A percentile compares a stretch with the other conserved stretches of the same genome.
These are phyloP conservation scores for Acronicta alni DNA, from an alignment of 2,888 invertebrate species.

Conservation along the genomic window DNA sequence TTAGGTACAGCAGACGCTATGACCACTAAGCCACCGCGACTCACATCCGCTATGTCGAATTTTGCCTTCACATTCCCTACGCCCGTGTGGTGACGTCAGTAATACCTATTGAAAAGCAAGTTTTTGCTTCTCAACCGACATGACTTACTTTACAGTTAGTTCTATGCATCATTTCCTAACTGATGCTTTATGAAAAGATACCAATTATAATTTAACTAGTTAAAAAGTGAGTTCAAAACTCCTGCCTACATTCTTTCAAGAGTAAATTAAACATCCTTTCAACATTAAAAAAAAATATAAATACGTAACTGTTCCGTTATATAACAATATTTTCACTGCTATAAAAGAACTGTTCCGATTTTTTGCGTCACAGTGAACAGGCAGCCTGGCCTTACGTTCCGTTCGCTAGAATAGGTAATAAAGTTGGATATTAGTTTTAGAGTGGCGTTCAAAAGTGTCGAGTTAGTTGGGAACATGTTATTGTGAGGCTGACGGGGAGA, in stretches of 20 bases:
- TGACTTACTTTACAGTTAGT: too few relatives aligned
- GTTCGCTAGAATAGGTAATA: conserved; percentile 69
- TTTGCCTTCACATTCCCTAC: too few relatives aligned
- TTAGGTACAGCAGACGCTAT: too few relatives aligned
- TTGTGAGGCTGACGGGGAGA: conserved; percentile 55
- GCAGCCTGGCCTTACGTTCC: conserved; percentile 45
- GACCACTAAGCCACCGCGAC: too few relatives aligned
- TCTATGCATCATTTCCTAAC: too few relatives aligned
- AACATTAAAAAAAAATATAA: not conserved
- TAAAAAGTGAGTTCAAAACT: not conserved
- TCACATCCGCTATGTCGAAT: too few relatives aligned
- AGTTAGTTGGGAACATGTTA: conserved; percentile 65
- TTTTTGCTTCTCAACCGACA: too few relatives aligned
- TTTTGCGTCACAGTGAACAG: conserved; percentile 14
- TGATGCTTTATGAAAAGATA: too few relatives aligned
- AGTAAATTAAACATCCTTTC: not conserved
- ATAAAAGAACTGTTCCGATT: not conserved
- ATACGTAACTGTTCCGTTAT: not conserved
- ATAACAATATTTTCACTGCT: not conserved
- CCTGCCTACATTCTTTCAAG: not conserved
- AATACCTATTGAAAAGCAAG: too few relatives aligned
- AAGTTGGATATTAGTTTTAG: conserved; percentile 76
- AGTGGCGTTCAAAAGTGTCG: conserved; percentile 73
- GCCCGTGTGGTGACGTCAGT: too few relatives aligned
- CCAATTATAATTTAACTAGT: not conserved